Conservation (phyloP, 2,113 vertebrate species). For the Aythya baeri region DNA sequence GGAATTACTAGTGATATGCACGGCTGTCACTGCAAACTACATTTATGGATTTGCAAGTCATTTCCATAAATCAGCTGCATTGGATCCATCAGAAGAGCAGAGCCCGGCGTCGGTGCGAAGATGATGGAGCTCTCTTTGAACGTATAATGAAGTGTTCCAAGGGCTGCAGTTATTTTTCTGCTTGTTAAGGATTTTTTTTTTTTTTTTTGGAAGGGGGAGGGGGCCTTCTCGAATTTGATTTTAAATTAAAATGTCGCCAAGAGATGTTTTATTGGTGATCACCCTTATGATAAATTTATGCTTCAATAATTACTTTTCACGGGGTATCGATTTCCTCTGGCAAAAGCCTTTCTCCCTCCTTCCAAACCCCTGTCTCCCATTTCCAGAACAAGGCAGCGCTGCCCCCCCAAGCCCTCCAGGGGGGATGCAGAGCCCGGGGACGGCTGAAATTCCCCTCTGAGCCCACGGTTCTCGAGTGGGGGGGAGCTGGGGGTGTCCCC, state of each 20-base stretch:
- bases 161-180: slow-evolving; percentile 81
- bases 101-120: slow-evolving; percentile 52
- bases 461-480: not conserved
- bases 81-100: slow-evolving; percentile 72
- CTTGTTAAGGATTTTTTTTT: slow-evolving; percentile 77
- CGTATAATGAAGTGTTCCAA: slow-evolving; percentile 76
- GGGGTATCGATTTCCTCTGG: slow-evolving; percentile 72
- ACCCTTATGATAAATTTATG: slow-evolving; percentile 82
- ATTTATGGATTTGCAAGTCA: slow-evolving; percentile 79
- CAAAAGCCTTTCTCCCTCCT: slow-evolving; percentile 48
- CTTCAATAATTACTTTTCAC: slow-evolving; percentile 79
- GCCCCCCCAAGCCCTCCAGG: not conserved
- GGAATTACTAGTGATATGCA: slow-evolving; percentile 76
- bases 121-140: slow-evolving; percentile 77
- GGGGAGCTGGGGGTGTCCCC: not conserved
- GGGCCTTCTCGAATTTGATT: slow-evolving; percentile 71
- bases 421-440: not conserved
- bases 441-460: not conserved
- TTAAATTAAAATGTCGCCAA: slow-evolving; percentile 80
- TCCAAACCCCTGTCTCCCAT: slow-evolving; percentile 4
- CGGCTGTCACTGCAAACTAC: slow-evolving; percentile 76
- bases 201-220: slow-evolving; percentile 22
- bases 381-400: not conserved
- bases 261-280: slow-evolving; percentile 81
- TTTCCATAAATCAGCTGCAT: slow-evolving; percentile 77